Evolutionary conservation across 2,113 vertebrate genomes (phyloP), one percentile per base, ranked within the genome.

Genomic region (Hippocampus barbouri): DNA sequence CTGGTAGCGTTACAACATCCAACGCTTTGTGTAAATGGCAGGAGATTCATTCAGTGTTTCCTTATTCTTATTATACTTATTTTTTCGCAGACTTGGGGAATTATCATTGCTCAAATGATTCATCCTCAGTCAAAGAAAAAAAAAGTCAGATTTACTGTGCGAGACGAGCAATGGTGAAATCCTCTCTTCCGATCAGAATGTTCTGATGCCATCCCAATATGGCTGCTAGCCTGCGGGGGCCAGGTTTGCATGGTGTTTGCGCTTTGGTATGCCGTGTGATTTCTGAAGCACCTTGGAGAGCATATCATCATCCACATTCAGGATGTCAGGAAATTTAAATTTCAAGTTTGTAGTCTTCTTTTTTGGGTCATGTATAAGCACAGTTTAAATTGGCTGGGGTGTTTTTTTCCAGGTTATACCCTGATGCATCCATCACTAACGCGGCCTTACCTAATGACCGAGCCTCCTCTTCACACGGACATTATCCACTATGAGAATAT

Each of bases 401-500:
- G 79, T 84, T 77, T 15, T 70, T 65, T 91, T 85, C 66, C 75
- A 99, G 97, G 97, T 1, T 99, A 98, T 88, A 98, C 97, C 14
- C 91, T 99, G 81, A 98, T 98, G 97, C 97, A 98, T 71, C 97
- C 97, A 0, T 99, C 97, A 11, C 94, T 99, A 70, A 96, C 95
- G 11, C 94, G 97, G 72, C 97, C 97, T 2, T 98, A 96, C 86
- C 92, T 98, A 85, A 94, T 98, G 64, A 94, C 94, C 0, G 96
- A 98, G 81, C 94, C 97, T 0, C 97, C 97, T 0, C 93, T 98
- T 16, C 97, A 99, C 91, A 99, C 97, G 0, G 97, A 99, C 77
- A 97, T 99, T 68, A 97, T 95, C 85, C 97, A 99, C 85, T 99
- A 98, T 0, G 97, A 99, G 91, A 99, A 98, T 61, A 98, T 99